phyloP scores from a whole-genome alignment of 2,888 invertebrate species.

The Mesorhabditis spiculigera region DNA sequence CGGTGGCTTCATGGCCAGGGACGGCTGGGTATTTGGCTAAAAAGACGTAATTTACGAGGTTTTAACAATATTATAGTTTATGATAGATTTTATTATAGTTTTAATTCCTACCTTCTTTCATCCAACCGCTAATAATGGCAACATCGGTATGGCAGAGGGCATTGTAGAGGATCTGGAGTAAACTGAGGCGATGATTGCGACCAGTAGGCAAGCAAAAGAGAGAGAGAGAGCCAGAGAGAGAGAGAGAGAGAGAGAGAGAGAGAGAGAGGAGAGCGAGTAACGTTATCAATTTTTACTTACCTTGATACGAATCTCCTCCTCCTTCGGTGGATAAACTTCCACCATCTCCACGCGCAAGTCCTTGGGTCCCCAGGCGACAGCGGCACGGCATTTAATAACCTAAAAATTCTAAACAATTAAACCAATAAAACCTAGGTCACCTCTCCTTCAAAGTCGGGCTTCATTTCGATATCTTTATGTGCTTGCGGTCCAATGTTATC shows the following conservation, averaged over 20 bases:
- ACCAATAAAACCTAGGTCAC: not conserved
- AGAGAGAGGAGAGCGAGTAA: not conserved
- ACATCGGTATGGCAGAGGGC: slow-evolving; percentile 8
- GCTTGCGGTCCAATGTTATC: slow-evolving; percentile 4
- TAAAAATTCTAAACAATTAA: not conserved
- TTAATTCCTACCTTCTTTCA: not conserved
- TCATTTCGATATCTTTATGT: not conserved
- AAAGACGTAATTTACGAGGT: not conserved
- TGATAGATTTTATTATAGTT: too few species aligned
- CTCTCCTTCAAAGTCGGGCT: not conserved
- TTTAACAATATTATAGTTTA: too few species aligned
- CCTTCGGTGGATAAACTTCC: not conserved
- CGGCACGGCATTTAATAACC: not conserved
- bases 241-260: too few species aligned
- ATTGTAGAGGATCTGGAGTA: not conserved
- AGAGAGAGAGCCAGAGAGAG: too few species aligned
- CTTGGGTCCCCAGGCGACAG: not conserved
- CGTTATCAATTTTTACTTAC: not conserved
- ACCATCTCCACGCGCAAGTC: not conserved
- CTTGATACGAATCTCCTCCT: not conserved
- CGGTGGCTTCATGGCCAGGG: not conserved
- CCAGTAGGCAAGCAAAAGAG: not conserved
- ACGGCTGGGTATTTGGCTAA: slow-evolving; percentile 1
- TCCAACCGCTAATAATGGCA: not conserved
- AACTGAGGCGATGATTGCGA: not conserved